Percentiles rank a stretch among this genome's conserved stretches.
phyloP scores from a whole-genome alignment of 2,113 vertebrate genomes.

The Tychaedon coryphoeus region DNA sequence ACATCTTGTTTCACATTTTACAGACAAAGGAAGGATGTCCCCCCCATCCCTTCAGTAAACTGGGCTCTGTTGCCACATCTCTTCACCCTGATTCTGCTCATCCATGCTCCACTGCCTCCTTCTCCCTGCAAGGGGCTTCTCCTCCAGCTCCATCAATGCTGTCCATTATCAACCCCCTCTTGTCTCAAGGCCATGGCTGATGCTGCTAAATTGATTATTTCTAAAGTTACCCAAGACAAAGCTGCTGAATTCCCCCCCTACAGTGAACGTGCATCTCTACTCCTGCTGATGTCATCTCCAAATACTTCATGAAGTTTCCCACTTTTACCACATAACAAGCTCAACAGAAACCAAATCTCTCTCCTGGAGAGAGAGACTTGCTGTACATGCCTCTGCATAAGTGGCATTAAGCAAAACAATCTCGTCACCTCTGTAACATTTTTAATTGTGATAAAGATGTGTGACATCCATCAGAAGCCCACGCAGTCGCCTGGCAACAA shows the following conservation, averaged over 20 bases:
- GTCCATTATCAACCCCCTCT: not conserved
- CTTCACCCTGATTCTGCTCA: not conserved
- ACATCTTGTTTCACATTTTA: not conserved
- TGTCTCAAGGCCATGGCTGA: not conserved
- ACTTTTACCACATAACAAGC: not conserved
- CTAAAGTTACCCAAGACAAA: not conserved
- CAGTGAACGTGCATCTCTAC: not conserved
- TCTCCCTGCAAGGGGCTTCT: not conserved
- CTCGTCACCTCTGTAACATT: not conserved
- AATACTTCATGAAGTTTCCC: not conserved
- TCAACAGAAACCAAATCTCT: not conserved
- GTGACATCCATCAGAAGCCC: not conserved
- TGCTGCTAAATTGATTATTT: not conserved
- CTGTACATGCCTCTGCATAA: not conserved
- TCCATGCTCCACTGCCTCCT: not conserved
- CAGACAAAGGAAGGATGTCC: not conserved
- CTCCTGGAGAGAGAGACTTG: not conserved
- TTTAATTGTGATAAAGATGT: constrained; percentile 4
- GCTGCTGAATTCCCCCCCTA: not conserved
- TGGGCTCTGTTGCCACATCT: not conserved
- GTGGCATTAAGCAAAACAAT: not conserved
- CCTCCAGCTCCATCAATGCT: not conserved
- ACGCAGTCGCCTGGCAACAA: constrained; percentile 25
- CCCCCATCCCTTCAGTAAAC: not conserved
- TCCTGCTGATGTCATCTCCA: not conserved